Base-by-base conservation (phyloP, 92 coral and sea anemone species). In the Phenganax subtilis region DNA sequence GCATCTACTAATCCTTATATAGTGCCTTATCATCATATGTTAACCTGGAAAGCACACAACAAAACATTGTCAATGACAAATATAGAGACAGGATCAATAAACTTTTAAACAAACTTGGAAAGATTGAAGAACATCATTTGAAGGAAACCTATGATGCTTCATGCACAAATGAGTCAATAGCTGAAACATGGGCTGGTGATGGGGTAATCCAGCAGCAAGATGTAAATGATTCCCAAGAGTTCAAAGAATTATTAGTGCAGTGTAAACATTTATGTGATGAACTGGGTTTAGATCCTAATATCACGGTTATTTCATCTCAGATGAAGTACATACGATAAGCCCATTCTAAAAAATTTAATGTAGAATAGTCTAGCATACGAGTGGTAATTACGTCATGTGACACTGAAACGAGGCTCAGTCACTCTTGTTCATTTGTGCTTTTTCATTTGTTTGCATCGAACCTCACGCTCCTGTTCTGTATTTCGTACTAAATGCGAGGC, bases 11-110 rank as follows among this genome's bases (percentile, higher is more conserved):
- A 12, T 44, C 54, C 14, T 57, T 15, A 51, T 69, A 7, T 53
- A 87, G 89, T 30, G 89, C 87, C 27, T 51, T 87, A 12, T 58
- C 78, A 62, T 83, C 84, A 30, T 87, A 76, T 75, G 73, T 87
- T 15, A 12, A 80, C 54, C 76, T 82, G 51, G 15, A 66, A 65
- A 29, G 20, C 29, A 58, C n/a, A 31, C 37, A 78, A n/a, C 60
- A 71, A 20, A 71, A 56, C 12, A 37, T 55, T 58, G 27, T 58
- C 57, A 44, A 70, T 7, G 51, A 58, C 16, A 81, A 77, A 51
- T 16, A 58, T 15, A 53, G 29, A 75, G 72, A 83, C 63, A 83
- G 80, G 12, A 63, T 79, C 74, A 51, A 47, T 3, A 62, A 17
- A 63, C 53, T 79, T 28, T n/a, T 79, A 55, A 9, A 37, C 28